Conservation (phyloP, 2,113 vertebrate genomes). For the Terrapene triunguis region DNA sequence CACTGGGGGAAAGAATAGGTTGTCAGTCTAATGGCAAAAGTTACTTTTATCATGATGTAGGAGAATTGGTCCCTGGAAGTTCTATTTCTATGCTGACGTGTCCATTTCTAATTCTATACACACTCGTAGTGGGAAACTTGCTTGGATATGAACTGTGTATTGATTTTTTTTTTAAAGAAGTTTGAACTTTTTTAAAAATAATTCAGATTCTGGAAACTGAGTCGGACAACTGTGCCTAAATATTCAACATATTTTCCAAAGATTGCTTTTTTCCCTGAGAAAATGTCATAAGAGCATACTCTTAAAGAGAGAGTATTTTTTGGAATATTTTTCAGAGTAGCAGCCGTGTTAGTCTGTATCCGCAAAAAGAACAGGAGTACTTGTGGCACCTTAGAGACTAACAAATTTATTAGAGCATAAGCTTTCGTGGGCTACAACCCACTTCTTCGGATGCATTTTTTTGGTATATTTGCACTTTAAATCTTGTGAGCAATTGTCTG, state of each 20-base stretch:
- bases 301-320: not conserved
- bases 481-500: not conserved
- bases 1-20: too few species aligned
- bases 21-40: not conserved
- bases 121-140: not conserved
- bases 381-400: too few species aligned
- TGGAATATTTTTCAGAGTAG: not conserved
- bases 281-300: not conserved
- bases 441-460: too few species aligned
- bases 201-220: conserved; percentile 34
- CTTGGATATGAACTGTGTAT: not conserved
- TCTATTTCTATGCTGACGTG: not conserved
- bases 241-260: conserved; percentile 1
- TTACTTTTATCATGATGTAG: not conserved
- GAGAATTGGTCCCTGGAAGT: not conserved
- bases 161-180: not conserved
- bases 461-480: not conserved
- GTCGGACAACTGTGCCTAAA: conserved; percentile 27
- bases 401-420: too few species aligned
- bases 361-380: too few species aligned
- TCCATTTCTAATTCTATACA: not conserved
- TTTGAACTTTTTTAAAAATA: not conserved
- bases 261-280: not conserved
- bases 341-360: too few species aligned
- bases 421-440: too few species aligned